Percentiles rank a stretch among this genome's conserved stretches.
Conservation (phyloP, 1,140 invertebrate species). For the Habropoda laboriosa region DNA sequence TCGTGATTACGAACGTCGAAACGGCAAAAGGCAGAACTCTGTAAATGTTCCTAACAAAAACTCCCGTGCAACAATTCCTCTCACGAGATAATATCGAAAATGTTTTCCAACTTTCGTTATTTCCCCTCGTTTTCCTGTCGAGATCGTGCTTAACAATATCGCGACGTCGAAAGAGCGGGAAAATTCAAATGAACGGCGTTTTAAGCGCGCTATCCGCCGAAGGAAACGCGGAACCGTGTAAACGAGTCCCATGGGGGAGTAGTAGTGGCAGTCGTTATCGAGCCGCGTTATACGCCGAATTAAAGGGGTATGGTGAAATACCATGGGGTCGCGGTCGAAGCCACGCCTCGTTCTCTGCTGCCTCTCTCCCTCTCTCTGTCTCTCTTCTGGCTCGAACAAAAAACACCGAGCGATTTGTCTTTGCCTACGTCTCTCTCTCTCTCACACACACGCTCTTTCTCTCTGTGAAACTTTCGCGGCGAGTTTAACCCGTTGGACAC, state of each 20-base stretch:
- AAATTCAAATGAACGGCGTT: background rate
- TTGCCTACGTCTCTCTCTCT: background rate
- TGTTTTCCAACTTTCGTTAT: too few relatives aligned
- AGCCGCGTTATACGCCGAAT: slow-evolving; percentile 63
- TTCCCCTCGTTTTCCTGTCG: too few relatives aligned
- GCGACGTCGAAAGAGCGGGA: background rate
- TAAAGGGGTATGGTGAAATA: slow-evolving; percentile 63
- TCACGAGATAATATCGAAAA: too few relatives aligned
- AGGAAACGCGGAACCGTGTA: slow-evolving; percentile 45
- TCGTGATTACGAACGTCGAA: too few relatives aligned
- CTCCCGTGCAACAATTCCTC: too few relatives aligned
- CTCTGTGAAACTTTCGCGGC: background rate
- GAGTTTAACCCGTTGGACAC: background rate
- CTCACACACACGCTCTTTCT: too few relatives aligned
- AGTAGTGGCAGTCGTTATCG: slow-evolving; percentile 57
- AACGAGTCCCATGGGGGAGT: slow-evolving; percentile 51
- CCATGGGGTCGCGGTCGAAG: slow-evolving; percentile 61
- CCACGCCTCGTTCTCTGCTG: slow-evolving; percentile 59
- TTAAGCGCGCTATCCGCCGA: background rate
- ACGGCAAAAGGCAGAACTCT: too few relatives aligned
- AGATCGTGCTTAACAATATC: too few relatives aligned
- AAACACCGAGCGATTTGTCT: slow-evolving; percentile 9
- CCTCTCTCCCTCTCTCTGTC: slow-evolving; percentile 41
- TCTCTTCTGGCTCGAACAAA: background rate
- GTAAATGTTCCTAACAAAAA: too few relatives aligned